Evolutionary conservation across 2,888 invertebrate species (phyloP).

Genomic region (Anorthoa munda): DNA sequence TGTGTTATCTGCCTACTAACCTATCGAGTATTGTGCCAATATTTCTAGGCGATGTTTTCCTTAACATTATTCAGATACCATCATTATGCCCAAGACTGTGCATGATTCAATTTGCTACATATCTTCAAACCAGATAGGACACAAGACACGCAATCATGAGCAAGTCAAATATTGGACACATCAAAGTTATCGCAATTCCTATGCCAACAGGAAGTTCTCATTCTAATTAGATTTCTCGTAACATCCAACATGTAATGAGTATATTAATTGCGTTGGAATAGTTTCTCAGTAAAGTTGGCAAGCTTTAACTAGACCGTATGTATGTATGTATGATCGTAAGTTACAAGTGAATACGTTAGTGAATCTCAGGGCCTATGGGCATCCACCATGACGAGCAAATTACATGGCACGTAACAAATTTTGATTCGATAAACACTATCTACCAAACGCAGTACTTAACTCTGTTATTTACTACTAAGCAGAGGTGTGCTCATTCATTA

Average conservation of each 20-base stretch:
- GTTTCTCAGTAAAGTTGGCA: slow-evolving; percentile 62
- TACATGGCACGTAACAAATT: slow-evolving; percentile 64
- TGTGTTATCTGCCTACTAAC: not conserved
- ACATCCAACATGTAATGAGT: slow-evolving; percentile 59
- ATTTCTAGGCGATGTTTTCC: slow-evolving; percentile 31
- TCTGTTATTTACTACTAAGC: slow-evolving; percentile 64
- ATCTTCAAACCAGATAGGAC: slow-evolving; percentile 6
- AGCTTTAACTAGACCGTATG: slow-evolving; percentile 40
- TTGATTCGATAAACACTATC: slow-evolving; percentile 67
- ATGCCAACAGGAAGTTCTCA: slow-evolving; percentile 52
- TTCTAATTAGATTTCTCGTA: slow-evolving; percentile 58
- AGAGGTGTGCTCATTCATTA: slow-evolving; percentile 56
- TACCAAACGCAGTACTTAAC: slow-evolving; percentile 61
- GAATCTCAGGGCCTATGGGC: slow-evolving; percentile 52
- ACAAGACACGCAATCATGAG: slow-evolving; percentile 30
- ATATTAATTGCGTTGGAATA: slow-evolving; percentile 56
- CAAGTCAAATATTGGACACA: slow-evolving; percentile 42
- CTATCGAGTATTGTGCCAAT: slow-evolving; percentile 15
- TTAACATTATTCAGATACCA: slow-evolving; percentile 21
- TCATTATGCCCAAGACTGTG: slow-evolving; percentile 3
- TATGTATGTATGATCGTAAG: slow-evolving; percentile 32
- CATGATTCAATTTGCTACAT: slow-evolving; percentile 28
- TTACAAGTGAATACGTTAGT: slow-evolving; percentile 57
- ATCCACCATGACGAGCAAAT: slow-evolving; percentile 65
- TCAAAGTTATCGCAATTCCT: slow-evolving; percentile 41